Evolutionary conservation across 2,797 vertebrate genomes (phyloP).

Genomic region (Pseudochromis fuscus): DNA sequence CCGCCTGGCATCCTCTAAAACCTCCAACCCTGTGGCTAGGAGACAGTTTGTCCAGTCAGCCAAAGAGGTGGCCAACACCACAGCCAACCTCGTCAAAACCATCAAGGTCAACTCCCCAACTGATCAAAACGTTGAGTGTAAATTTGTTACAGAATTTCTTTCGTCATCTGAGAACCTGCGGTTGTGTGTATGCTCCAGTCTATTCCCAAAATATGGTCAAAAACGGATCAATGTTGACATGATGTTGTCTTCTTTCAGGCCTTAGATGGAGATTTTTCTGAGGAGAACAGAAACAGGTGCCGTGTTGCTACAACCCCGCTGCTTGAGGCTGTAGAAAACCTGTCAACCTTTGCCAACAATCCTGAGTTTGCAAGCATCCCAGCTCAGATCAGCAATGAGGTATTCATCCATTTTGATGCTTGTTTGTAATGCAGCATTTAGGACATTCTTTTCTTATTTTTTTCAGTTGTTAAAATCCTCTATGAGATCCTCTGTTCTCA

Average conservation of each 20-base stretch:
- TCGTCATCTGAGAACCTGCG: slow-evolving; percentile 36
- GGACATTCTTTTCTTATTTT: slow-evolving; percentile 16
- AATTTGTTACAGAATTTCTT: slow-evolving; percentile 59
- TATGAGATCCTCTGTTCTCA: slow-evolving; percentile 9
- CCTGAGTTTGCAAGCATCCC: slow-evolving; percentile 98
- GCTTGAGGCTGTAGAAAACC: slow-evolving; percentile 96
- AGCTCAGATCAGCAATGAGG: slow-evolving; percentile 97
- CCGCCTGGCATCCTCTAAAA: slow-evolving; percentile 97
- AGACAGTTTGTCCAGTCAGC: slow-evolving; percentile 99
- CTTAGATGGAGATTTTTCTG: slow-evolving; percentile 96
- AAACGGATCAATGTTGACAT: slow-evolving; percentile 29
- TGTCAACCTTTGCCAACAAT: slow-evolving; percentile 96
- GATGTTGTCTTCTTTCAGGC: slow-evolving; percentile 81
- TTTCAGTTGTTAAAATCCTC: slow-evolving; percentile 6
- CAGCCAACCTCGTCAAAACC: slow-evolving; percentile 98
- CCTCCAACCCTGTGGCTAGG: slow-evolving; percentile 95
- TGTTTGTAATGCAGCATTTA: slow-evolving; percentile 27
- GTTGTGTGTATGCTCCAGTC: slow-evolving; percentile 30
- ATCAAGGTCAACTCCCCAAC: slow-evolving; percentile 91
- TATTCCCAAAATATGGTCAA: neutral
- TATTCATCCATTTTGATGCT: slow-evolving; percentile 63
- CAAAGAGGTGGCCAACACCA: slow-evolving; percentile 99
- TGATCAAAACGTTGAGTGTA: slow-evolving; percentile 81
- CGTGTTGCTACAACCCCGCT: slow-evolving; percentile 92
- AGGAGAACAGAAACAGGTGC: slow-evolving; percentile 95